phyloP scores from a whole-genome alignment of 2,113 vertebrate species.

The Rhynchomys soricoides region DNA sequence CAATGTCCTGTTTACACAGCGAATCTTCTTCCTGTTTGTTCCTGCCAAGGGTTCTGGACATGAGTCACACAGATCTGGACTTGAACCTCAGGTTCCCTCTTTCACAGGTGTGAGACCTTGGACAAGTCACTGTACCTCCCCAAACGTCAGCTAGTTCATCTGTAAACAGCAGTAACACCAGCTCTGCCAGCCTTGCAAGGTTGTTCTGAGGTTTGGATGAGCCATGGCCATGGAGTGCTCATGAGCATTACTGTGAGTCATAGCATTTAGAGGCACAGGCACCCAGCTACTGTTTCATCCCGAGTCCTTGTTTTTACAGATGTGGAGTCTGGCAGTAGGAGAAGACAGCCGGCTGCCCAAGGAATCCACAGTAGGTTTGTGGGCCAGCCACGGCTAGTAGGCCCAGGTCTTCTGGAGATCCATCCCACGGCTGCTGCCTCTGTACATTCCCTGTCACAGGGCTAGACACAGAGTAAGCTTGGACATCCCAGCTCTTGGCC shows the following conservation, averaged over 20 bases:
- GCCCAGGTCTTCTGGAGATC: neutral
- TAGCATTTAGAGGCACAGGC: constrained; percentile 40
- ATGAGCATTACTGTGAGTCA: constrained; percentile 67
- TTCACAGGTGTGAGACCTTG: neutral
- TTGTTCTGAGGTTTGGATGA: constrained; percentile 17
- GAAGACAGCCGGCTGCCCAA: neutral
- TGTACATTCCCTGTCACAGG: rapidly evolving
- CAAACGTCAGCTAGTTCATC: neutral
- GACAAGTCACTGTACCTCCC: neutral
- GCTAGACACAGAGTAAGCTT: neutral
- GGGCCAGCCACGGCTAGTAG: neutral
- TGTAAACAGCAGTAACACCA: constrained; percentile 56
- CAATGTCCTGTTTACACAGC: neutral
- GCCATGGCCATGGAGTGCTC: neutral
- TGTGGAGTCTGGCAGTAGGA: neutral
- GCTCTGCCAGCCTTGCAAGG: neutral
- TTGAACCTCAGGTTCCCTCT: neutral
- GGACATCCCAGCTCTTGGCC: constrained; percentile 4
- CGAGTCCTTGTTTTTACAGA: constrained; percentile 44
- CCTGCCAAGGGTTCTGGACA: neutral
- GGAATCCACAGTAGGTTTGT: neutral
- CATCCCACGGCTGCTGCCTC: neutral
- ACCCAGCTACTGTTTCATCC: neutral
- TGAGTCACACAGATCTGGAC: neutral
- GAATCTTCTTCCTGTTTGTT: neutral